Evolutionary conservation across 1,140 invertebrate species (phyloP).

Genomic region (Trichonephila clavata): DNA sequence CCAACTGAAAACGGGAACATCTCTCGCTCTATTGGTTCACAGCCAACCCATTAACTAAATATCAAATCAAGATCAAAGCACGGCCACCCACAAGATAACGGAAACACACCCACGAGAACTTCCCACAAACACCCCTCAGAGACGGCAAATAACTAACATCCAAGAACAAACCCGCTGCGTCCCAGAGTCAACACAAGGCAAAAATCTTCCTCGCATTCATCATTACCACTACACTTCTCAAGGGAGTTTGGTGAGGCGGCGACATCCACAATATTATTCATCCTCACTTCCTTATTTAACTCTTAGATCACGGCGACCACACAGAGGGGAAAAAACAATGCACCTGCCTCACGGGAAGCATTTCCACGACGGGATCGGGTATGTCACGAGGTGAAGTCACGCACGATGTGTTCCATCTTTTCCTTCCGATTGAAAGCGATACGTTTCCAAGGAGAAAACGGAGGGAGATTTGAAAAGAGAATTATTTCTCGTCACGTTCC

Average conservation of each 20-base stretch:
- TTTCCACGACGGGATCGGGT: constrained; percentile 31
- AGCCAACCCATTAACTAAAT: neutral
- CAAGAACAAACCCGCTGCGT: neutral
- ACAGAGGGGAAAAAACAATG: constrained; percentile 41
- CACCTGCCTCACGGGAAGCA: constrained; percentile 54
- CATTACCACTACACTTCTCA: neutral
- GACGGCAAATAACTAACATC: constrained; percentile 23
- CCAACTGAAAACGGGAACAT: too few species aligned
- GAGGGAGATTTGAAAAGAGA: neutral
- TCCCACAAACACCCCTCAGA: neutral
- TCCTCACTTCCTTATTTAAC: constrained; percentile 59
- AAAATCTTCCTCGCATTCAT: neutral
- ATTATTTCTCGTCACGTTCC: constrained; percentile 2
- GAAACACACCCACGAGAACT: constrained; percentile 2
- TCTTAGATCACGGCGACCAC: constrained; percentile 43
- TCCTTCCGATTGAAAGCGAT: neutral
- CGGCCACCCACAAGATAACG: neutral
- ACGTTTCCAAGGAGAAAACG: neutral
- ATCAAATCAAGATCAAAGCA: neutral
- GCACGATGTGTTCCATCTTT: constrained; percentile 10
- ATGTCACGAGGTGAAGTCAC: constrained; percentile 52
- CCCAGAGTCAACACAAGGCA: neutral
- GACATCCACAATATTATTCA: constrained; percentile 4
- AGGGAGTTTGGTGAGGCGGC: neutral
- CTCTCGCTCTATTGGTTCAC: too few species aligned